These are phyloP conservation scores for Coenobita brevimanus DNA, from an alignment of 1,140 invertebrate genomes.

Conservation along the genomic window DNA sequence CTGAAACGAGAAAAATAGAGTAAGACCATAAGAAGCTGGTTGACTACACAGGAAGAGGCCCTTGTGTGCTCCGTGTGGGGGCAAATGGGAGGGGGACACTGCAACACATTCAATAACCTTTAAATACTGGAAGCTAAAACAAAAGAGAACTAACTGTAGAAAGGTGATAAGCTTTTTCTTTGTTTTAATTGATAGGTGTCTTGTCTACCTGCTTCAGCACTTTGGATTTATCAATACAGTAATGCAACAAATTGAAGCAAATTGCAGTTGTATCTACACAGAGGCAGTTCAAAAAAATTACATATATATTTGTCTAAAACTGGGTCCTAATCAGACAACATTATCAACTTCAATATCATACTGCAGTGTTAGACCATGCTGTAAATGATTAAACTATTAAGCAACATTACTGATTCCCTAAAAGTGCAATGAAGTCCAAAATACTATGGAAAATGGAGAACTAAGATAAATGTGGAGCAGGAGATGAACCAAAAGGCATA, in stretches of 20 bases:
- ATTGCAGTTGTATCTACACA: constrained; percentile 63
- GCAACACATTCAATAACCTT: constrained; percentile 61
- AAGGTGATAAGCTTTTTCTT: constrained; percentile 50
- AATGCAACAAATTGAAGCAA: constrained; percentile 64
- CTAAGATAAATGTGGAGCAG: constrained; percentile 36
- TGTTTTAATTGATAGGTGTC: constrained; percentile 41
- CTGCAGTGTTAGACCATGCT: constrained; percentile 66
- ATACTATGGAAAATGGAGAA: constrained; percentile 54
- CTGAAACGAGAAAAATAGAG: constrained; percentile 62
- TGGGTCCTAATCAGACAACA: constrained; percentile 61
- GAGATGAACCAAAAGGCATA: constrained; percentile 1
- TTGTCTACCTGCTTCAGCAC: constrained; percentile 64
- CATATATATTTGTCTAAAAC: constrained; percentile 62
- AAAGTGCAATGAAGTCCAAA: constrained; percentile 61
- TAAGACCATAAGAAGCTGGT: constrained; percentile 63
- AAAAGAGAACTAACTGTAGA: constrained; percentile 59
- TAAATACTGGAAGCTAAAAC: constrained; percentile 58
- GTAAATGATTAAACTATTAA: constrained; percentile 56
- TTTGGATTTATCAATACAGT: constrained; percentile 55
- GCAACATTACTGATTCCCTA: constrained; percentile 64
- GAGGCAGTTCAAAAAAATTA: constrained; percentile 59
- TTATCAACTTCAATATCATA: constrained; percentile 61
- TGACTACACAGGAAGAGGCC: constrained; percentile 59
- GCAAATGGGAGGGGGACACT: constrained; percentile 41
- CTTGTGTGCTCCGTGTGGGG: constrained; percentile 48